Percentiles rank a stretch among this genome's conserved stretches.
Evolutionary conservation across 2,888 invertebrate species (phyloP).

Genomic region (Mellilla xanthometata): DNA sequence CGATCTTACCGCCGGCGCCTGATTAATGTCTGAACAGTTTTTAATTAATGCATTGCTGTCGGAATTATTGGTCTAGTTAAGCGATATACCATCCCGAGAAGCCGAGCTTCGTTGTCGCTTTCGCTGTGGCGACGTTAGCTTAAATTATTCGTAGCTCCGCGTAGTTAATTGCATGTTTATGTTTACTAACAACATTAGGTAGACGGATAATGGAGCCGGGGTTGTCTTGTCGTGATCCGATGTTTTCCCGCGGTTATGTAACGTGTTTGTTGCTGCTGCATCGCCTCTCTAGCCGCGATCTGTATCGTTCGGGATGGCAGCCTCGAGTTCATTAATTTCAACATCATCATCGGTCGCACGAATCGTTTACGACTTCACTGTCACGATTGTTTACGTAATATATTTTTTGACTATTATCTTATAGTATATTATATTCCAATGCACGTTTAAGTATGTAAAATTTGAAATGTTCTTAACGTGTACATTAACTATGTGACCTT

Average conservation of each 20-base stretch:
- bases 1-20: constrained; percentile 51
- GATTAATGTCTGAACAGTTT: constrained; percentile 65
- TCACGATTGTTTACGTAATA: constrained; percentile 64
- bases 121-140: constrained; percentile 36
- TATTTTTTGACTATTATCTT: constrained; percentile 38
- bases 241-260: constrained; percentile 61
- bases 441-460: no score
- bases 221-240: constrained; percentile 61
- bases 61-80: constrained; percentile 46
- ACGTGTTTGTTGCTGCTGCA: constrained; percentile 53
- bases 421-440: no score
- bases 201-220: constrained; percentile 38
- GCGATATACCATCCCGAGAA: constrained; percentile 35
- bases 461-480: not conserved
- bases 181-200: constrained; percentile 48
- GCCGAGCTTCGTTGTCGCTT: constrained; percentile 47
- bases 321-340: constrained; percentile 52
- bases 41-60: constrained; percentile 56
- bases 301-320: constrained; percentile 56
- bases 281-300: constrained; percentile 45
- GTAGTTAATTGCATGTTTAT: constrained; percentile 60
- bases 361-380: constrained; percentile 50
- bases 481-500: constrained; percentile 1
- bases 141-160: constrained; percentile 54
- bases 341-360: constrained; percentile 62